phyloP scores from a whole-genome alignment of 2,113 vertebrate species.

The Canis aureus region DNA sequence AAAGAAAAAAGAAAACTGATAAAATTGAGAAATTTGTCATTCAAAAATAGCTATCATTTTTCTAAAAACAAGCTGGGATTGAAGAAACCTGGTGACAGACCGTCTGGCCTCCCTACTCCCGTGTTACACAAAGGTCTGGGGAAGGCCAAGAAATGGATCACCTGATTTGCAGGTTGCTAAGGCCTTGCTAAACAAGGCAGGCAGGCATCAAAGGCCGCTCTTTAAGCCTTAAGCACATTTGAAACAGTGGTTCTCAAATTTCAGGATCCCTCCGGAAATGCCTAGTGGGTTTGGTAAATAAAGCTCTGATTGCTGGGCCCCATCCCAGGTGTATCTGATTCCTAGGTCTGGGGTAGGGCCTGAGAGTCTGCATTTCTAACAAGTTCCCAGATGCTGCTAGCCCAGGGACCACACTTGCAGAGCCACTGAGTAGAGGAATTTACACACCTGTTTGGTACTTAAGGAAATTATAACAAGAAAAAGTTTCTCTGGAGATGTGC shows the following conservation, averaged over 20 bases:
- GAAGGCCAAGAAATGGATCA: not conserved
- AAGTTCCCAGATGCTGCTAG: not conserved
- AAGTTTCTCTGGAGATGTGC: not conserved
- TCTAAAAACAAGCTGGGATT: not conserved
- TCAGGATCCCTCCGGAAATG: not conserved
- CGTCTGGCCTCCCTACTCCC: not conserved
- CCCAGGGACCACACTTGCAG: no score
- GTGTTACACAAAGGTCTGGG: not conserved
- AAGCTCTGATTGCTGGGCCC: not conserved
- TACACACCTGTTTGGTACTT: not conserved
- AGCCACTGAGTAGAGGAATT: not conserved
- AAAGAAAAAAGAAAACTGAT: no score
- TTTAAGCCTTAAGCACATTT: not conserved
- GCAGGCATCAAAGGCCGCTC: not conserved
- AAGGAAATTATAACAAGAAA: not conserved
- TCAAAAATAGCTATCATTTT: constrained; percentile 5
- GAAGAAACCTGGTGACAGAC: not conserved
- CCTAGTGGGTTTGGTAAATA: not conserved
- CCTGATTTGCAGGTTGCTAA: not conserved
- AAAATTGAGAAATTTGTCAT: not conserved
- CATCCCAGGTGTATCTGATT: not conserved
- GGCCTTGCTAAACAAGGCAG: not conserved
- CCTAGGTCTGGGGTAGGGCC: not conserved
- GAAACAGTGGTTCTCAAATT: not conserved
- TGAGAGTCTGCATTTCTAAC: not conserved